Conservation (phyloP, 2,113 vertebrate genomes). For the Elachura formosa region DNA sequence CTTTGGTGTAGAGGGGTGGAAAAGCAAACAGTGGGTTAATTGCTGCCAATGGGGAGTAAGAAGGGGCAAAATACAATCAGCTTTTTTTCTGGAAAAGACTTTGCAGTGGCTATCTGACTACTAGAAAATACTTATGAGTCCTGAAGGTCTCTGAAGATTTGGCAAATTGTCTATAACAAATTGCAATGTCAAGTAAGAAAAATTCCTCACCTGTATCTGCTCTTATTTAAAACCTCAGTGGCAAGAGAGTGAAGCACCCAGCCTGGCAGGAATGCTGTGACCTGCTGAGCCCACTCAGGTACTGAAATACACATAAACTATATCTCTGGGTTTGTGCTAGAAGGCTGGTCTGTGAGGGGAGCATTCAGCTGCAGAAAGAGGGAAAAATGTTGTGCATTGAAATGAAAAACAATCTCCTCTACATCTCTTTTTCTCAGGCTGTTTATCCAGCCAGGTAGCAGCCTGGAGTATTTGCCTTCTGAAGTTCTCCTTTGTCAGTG, state of each 20-base stretch:
- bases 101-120: background rate
- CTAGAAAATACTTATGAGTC: background rate
- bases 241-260: background rate
- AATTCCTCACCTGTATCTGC: background rate
- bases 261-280: background rate
- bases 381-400: background rate
- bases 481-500: background rate
- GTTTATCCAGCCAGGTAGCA: background rate
- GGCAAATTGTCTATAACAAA: background rate
- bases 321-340: background rate
- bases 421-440: background rate
- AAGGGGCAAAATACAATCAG: background rate
- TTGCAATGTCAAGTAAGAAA: background rate
- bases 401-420: background rate
- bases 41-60: background rate
- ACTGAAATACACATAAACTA: background rate
- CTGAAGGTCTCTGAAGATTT: background rate
- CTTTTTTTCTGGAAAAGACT: background rate
- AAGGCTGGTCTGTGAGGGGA: background rate
- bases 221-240: background rate
- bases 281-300: background rate
- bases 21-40: background rate
- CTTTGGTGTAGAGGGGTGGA: background rate
- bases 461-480: constrained; percentile 4
- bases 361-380: background rate